Evolutionary conservation across 2,797 vertebrate species (phyloP), one percentile per base, ranked within the genome.

Genomic region (Galaxias olidus): DNA sequence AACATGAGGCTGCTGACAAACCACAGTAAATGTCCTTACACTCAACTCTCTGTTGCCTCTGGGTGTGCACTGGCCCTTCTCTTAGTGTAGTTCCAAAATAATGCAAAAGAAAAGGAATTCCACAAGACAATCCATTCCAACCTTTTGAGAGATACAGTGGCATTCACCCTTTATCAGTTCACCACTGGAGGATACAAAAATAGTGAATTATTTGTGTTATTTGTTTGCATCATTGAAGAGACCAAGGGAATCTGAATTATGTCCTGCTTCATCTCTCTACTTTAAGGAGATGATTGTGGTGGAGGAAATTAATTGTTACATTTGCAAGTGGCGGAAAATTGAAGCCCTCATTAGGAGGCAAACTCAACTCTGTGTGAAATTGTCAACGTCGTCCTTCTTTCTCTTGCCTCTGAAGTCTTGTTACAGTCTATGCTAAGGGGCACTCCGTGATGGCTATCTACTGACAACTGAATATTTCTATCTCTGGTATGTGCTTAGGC

Each of bases 401-500:
- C 52, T 67, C 52, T 62, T 76, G 65, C 75, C 78, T 78, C 84
- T 65, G 65, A 75, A 84, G 87, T 81, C 79, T 84, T 81, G 78
- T 85, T 84, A 78, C 66, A 68, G 76, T 71, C 77, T 82, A 83
- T 73, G 76, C 19, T 78, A 77, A 73, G 77, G 69, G 70, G 74
- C 83, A 71, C 72, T 76, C 84, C 71, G 74, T 74, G 80, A 78
- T 77, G 66, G 68, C 72, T 68, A 56, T 68, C 59, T 66, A 56
- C 62, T 60, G 75, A 67, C 82, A 85, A 85, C 76, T 57, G 78
- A 30, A 30, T 30, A 30, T 30, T 30, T 30, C 30, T 30, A 30
- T 6, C 2, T 30, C 30, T 30, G 30, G 30, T 30, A 30, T 30
- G 30, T 30, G 30, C 30, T 30, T 69, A 45, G 44, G 56, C 66